Evolutionary conservation across 2,888 invertebrate genomes (phyloP).

Genomic region (Silvanus unidentatus): DNA sequence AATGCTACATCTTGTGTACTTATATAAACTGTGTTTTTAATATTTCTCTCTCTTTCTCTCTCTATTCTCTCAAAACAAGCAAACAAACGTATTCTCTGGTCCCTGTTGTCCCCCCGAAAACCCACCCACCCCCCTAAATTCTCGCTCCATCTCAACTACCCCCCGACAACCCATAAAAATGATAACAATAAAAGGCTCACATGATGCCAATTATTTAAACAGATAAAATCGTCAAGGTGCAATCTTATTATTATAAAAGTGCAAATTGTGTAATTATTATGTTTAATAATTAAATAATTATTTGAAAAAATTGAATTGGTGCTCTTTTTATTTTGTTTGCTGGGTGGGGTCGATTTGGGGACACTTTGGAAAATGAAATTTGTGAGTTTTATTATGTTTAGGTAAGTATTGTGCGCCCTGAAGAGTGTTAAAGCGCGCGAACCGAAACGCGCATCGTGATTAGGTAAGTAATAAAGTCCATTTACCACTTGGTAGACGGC

Average conservation of each 20-base stretch:
- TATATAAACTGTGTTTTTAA: constrained; percentile 45
- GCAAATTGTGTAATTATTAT: constrained; percentile 7
- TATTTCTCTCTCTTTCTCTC: constrained; percentile 8
- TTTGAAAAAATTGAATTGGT: not conserved
- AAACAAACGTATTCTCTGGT: not conserved
- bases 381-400: no score
- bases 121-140: not conserved
- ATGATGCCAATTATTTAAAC: not conserved
- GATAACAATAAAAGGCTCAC: not conserved
- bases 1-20: constrained; percentile 51
- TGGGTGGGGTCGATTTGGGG: not conserved
- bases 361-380: no score
- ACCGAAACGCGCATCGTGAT: no score
- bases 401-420: no score
- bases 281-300: constrained; percentile 6
- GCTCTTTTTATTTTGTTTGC: not conserved
- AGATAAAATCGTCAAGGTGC: constrained; percentile 4
- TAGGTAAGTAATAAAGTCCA: no score
- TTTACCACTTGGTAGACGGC: no score
- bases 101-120: not conserved
- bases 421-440: no score
- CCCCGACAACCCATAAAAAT: no score
- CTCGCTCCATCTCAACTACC: not conserved
- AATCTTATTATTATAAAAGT: constrained; percentile 4
- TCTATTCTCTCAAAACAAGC: constrained; percentile 1